Evolutionary conservation across 1,140 invertebrate species (phyloP).

Genomic region (Pseudomyrmex flavicornis): DNA sequence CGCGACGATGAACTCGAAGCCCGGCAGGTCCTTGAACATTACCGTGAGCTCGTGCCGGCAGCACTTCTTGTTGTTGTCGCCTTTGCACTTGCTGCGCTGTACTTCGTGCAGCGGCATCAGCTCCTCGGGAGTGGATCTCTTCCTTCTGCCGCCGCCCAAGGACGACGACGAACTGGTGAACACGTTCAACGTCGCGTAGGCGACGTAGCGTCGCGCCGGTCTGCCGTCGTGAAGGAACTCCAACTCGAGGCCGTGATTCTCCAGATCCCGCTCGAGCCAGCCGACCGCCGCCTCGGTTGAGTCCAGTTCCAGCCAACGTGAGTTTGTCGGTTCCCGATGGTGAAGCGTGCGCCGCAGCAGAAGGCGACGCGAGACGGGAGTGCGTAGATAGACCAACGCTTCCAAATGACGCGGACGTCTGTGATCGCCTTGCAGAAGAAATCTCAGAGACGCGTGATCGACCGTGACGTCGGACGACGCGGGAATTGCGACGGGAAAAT

Average conservation of each 20-base stretch:
- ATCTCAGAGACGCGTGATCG: constrained; percentile 76
- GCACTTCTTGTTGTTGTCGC: constrained; percentile 86
- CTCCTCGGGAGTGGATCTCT: constrained; percentile 75
- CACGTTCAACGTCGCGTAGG: constrained; percentile 83
- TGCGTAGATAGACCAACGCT: constrained; percentile 61
- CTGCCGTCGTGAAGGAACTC: constrained; percentile 81
- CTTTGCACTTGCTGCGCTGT: constrained; percentile 84
- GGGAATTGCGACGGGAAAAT: constrained; percentile 77
- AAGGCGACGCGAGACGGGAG: constrained; percentile 24
- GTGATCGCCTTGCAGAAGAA: constrained; percentile 65
- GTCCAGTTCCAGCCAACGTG: constrained; percentile 86
- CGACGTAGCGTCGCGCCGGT: constrained; percentile 76
- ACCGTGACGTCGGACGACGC: constrained; percentile 61
- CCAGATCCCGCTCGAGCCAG: constrained; percentile 82
- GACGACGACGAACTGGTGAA: constrained; percentile 72
- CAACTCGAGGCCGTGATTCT: constrained; percentile 85
- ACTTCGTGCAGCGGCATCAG: constrained; percentile 80
- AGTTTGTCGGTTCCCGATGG: constrained; percentile 10
- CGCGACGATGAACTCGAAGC: constrained; percentile 89
- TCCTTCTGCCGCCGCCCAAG: not conserved
- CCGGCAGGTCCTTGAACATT: constrained; percentile 88
- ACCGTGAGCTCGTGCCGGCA: constrained; percentile 89
- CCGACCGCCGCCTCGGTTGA: constrained; percentile 83
- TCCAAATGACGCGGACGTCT: constrained; percentile 50
- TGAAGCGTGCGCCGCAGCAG: constrained; percentile 36